Evolutionary conservation across 2,888 invertebrate genomes (phyloP).

Genomic region (Andrena flavipes): DNA sequence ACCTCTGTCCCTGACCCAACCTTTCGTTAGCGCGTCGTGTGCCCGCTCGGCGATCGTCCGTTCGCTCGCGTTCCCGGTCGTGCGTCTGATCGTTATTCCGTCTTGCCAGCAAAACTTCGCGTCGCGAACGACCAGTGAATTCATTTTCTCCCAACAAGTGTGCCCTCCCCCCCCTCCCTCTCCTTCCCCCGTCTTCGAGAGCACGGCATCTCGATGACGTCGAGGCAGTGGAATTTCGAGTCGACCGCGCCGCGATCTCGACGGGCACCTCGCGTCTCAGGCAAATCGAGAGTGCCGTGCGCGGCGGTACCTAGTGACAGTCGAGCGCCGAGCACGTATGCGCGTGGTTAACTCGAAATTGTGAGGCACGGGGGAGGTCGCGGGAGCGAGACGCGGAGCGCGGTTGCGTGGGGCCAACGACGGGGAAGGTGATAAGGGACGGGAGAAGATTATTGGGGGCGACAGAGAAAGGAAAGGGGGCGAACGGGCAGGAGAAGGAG

Average conservation of each 20-base stretch:
- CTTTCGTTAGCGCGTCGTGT: not conserved
- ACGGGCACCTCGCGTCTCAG: constrained; percentile 14
- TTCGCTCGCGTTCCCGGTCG: not conserved
- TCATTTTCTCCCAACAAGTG: not conserved
- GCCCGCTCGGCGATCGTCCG: not conserved
- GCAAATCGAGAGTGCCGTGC: constrained; percentile 33
- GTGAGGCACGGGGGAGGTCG: constrained; percentile 22
- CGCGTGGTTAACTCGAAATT: constrained; percentile 51
- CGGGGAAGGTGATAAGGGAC: constrained; percentile 23
- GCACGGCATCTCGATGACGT: not conserved
- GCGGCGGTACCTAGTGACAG: constrained; percentile 32
- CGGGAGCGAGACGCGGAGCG: constrained; percentile 15
- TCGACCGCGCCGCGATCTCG: constrained; percentile 10
- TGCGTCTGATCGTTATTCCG: no score
- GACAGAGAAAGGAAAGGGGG: constrained; percentile 20
- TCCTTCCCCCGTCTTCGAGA: not conserved
- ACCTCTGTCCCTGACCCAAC: constrained; percentile 9
- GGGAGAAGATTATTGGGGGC: constrained; percentile 29
- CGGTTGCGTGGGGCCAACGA: constrained; percentile 32
- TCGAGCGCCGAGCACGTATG: constrained; percentile 27
- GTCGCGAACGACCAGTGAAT: not conserved
- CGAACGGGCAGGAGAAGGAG: constrained; percentile 25
- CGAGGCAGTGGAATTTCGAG: constrained; percentile 11
- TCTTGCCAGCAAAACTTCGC: no score
- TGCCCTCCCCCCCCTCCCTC: not conserved